Base-by-base conservation (phyloP, 2,797 vertebrate genomes). In the Darevskia nairensis region DNA sequence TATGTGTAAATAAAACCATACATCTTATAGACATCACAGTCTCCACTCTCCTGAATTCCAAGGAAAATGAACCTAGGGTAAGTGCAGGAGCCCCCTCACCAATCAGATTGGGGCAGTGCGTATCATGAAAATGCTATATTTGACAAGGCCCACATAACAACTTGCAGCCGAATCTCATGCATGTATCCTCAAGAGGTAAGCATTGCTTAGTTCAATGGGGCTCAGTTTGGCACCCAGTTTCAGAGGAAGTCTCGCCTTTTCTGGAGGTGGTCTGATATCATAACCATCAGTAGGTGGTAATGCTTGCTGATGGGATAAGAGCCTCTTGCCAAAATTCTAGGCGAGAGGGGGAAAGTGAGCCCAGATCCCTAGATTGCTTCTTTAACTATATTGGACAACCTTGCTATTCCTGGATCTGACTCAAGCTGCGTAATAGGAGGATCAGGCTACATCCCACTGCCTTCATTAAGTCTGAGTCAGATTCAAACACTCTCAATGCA, bases 401-500 rank as follows among this genome's bases (percentile, higher is more conserved):
- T 32, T 82, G 71, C 79, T 86, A 89, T 86, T 89, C 41, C 71
- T 86, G 88, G 80, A 69, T 71, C 84, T 76, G 78, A 89, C 79
- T 78, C 84, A 89, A 76, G 79, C 78, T 80, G 39, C 41, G 39
- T 85, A 74, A 74, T 64, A 39, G 82, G 77, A 85, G 76, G 77
- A 66, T 87, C 39, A 84, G 21, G 41, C 81, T 84, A 84, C 76
- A 66, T 90, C 82, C 59, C 68, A 84, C 76, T 46, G 82, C 69
- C 76, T 66, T 86, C 46, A 80, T 90, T 86, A 90, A 87, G 81
- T 84, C 71, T 87, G 89, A 75, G 25, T 80, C 68, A 87, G 68
- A 75, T 25, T 44, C 85, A 87, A 75, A 74, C 59, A 39, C 50
- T 68, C 68, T 55, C 55, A 68, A 25, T 80, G 80, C 80, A 90